Base-by-base conservation (phyloP, 2,113 vertebrate genomes). In the Aegithalos caudatus region DNA sequence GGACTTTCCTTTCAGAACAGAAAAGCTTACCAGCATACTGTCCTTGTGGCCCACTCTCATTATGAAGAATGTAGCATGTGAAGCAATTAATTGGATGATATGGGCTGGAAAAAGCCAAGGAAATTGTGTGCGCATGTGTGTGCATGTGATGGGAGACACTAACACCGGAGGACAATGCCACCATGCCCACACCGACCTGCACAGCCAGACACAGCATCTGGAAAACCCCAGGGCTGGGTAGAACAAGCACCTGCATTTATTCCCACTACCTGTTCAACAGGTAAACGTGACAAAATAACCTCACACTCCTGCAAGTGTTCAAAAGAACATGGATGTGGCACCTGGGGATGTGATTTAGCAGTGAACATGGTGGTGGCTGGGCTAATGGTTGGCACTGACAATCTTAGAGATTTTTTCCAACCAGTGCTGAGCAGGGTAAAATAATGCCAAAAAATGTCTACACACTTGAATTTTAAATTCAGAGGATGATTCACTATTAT, bases 381-480 rank as follows among this genome's bases (percentile, higher is more conserved):
- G 48, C 16, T 44, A 16, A 50, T 37, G 62, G 18, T 4, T 61
- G 56, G 25, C 57, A 62, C 0, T 19, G 25, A 14, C 1, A 1
- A 35, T 23, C 47, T 54, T 2, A 40, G 40, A 40, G 31, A 3
- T 47, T 40, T 69, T 83, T 62, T 62, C 35, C 56, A 76, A 9
- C 25, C 54, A 38, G 35, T 48, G 67, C 72, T 81, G 81, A 97
- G 67, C 58, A 81, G 48, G 53, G 74, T 95, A 92, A 91, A 95
- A 96, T 78, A 95, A 82, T 54, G 83, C 31, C 94, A 58, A 91
- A 84, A 92, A 21, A 83, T 65, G 82, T 94, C 84, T 85, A 82
- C 29, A 27, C 51, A 72, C 80, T 87, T 88, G 87, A 95, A 97
- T 97, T 97, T 97, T 91, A 93, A 97, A 96, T 87, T 92, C 90